These are phyloP conservation scores for Sipha maydis DNA, from an alignment of 2,888 invertebrate species.

Conservation along the genomic window DNA sequence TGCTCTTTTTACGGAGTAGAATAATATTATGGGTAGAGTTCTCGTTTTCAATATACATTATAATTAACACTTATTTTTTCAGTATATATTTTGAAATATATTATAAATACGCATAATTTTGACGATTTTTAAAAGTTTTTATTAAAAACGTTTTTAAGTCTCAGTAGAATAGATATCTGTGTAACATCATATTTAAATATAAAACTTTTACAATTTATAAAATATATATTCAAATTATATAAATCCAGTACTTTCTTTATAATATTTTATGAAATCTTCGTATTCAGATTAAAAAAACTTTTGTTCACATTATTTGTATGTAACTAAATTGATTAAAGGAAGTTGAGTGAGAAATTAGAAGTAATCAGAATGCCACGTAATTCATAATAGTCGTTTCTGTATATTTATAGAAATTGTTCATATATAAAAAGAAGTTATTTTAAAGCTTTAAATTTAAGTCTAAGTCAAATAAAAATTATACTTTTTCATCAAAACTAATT, in stretches of 20 bases:
- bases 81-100: neutral
- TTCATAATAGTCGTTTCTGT: too few relatives aligned
- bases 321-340: neutral
- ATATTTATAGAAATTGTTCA: too few relatives aligned
- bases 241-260: neutral
- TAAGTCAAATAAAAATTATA: too few relatives aligned
- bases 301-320: slow-evolving; percentile 24
- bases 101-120: neutral
- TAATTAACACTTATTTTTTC: too few relatives aligned
- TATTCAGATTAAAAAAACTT: slow-evolving; percentile 1
- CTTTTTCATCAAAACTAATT: too few relatives aligned
- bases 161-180: neutral
- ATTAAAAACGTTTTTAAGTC: neutral
- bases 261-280: slow-evolving; percentile 4
- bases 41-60: too few relatives aligned
- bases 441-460: too few relatives aligned
- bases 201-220: slow-evolving; percentile 45
- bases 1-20: too few relatives aligned
- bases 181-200: slow-evolving; percentile 20
- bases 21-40: too few relatives aligned
- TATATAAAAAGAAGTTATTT: too few relatives aligned
- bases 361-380: neutral
- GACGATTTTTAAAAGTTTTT: slow-evolving; percentile 2
- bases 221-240: slow-evolving; percentile 32
- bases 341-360: neutral